Conservation (phyloP, 64 coral and sea anemone genomes). For the Actinia equina region DNA sequence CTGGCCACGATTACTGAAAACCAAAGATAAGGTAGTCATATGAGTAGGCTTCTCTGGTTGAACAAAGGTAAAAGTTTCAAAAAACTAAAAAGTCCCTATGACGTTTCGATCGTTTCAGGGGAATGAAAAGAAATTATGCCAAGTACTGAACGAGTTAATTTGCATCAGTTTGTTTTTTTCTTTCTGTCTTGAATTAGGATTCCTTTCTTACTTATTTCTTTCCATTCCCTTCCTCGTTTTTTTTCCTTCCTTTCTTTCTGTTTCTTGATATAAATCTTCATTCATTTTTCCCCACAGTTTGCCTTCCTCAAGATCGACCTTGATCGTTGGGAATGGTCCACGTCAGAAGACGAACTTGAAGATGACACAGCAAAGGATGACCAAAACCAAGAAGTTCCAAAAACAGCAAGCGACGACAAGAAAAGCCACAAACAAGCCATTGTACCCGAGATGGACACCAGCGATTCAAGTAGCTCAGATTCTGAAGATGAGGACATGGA, state of each 20-base stretch:
- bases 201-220: no score
- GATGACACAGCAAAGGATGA: constrained; percentile 44
- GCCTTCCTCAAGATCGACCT: constrained; percentile 69
- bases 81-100: no score
- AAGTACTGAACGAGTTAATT: no score
- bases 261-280: constrained; percentile 3
- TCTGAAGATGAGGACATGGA: constrained; percentile 11
- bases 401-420: background rate
- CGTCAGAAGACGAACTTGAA: constrained; percentile 70
- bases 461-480: constrained; percentile 29
- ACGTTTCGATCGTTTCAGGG: no score
- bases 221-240: no score
- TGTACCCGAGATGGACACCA: constrained; percentile 50
- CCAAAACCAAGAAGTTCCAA: background rate
- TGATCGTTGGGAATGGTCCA: constrained; percentile 89
- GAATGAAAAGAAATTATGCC: no score
- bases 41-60: no score
- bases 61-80: no score
- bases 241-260: background rate
- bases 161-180: no score
- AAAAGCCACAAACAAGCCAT: background rate
- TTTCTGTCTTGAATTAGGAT: no score
- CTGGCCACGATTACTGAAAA: no score
- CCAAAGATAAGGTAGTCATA: no score
- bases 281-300: constrained; percentile 22